These are phyloP conservation scores for Rhynchomys soricoides DNA, from an alignment of 2,113 vertebrate species.

Conservation along the genomic window DNA sequence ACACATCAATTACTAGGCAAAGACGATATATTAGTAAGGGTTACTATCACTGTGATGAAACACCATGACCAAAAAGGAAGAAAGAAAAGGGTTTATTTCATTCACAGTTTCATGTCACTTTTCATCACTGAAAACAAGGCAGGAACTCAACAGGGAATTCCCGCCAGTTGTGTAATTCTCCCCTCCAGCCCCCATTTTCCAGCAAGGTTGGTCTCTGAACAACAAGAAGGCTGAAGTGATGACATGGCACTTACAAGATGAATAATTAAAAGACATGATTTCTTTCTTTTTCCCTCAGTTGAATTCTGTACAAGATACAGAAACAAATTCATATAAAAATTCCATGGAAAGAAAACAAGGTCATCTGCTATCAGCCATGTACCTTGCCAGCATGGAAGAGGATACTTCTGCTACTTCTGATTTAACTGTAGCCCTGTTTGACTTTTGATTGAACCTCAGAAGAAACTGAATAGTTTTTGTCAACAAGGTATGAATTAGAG, in stretches of 20 bases:
- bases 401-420: background rate
- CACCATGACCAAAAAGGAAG: background rate
- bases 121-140: background rate
- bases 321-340: background rate
- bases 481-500: background rate
- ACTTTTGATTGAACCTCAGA: background rate
- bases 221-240: background rate
- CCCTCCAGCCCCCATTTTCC: background rate
- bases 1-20: background rate
- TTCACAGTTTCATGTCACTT: background rate
- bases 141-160: background rate
- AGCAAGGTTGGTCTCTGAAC: background rate
- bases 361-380: background rate
- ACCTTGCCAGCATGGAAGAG: background rate
- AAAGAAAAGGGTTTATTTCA: background rate
- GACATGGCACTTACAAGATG: too few species aligned
- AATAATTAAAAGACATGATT: background rate
- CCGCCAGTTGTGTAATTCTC: background rate
- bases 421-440: background rate
- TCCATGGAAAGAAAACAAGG: background rate
- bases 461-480: background rate
- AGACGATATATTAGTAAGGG: background rate
- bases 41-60: background rate
- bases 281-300: background rate
- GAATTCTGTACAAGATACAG: background rate